phyloP scores from a whole-genome alignment of 2,797 vertebrate genomes.

The Mus spretus region DNA sequence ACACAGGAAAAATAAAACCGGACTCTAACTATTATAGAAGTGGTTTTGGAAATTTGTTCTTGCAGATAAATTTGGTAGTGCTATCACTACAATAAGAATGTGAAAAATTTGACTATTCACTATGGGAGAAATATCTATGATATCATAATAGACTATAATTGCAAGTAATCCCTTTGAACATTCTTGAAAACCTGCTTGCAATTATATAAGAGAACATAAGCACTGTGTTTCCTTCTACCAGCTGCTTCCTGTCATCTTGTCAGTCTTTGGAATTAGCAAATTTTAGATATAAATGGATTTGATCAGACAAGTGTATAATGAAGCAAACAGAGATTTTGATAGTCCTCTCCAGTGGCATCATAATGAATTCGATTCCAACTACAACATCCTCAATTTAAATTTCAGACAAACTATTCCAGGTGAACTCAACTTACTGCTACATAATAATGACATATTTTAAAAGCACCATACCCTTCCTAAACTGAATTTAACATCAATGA shows the following conservation, averaged over 20 bases:
- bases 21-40: background rate
- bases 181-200: conserved; percentile 71
- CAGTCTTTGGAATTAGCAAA: conserved; percentile 78
- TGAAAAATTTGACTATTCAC: conserved; percentile 57
- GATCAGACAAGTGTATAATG: conserved; percentile 62
- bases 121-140: conserved; percentile 24
- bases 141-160: conserved; percentile 69
- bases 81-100: conserved; percentile 38
- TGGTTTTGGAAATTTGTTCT: background rate
- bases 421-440: conserved; percentile 54
- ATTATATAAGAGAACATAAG: conserved; percentile 76
- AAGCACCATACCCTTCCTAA: background rate
- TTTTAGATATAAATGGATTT: conserved; percentile 81
- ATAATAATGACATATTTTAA: conserved; percentile 27
- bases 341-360: conserved; percentile 68
- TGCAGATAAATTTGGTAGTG: conserved; percentile 36
- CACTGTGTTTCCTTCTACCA: conserved; percentile 75
- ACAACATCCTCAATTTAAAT: conserved; percentile 63
- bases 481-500: conserved; percentile 38
- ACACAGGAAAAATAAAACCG: conserved; percentile 11
- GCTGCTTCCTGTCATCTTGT: conserved; percentile 80
- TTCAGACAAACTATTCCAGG: conserved; percentile 70
- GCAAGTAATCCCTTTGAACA: conserved; percentile 77
- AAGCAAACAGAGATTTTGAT: conserved; percentile 77
- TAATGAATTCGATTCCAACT: conserved; percentile 59